Base-by-base conservation (phyloP, 1,140 invertebrate species). In the Leguminivora glycinivorella region DNA sequence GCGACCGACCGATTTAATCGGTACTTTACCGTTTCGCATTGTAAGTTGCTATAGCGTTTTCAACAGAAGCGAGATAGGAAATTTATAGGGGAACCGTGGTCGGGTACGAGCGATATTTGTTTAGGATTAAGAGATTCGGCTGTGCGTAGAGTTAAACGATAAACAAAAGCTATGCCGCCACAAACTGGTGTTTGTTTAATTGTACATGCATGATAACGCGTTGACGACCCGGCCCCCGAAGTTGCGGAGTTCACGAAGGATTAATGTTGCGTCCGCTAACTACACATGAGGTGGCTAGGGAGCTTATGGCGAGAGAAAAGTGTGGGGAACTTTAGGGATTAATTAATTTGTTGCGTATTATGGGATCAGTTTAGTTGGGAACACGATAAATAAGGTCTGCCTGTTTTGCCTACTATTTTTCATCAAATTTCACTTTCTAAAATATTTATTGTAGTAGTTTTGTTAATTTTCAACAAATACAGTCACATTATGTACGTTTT, bases 81-180 rank as follows among this genome's bases (percentile, higher is more conserved):
- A 84, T 85, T 82, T 87, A 85, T 87, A 71, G 72, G 72, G 80
- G 73, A 73, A 76, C 75, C 74, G 70, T 47, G 75, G 75, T 73
- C 58, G 70, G 19, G 76, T 58, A 58, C 66, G 66, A 47, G 72
- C 73, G 78, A 83, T 88, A 84, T 88, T 89, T 88, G 80, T 84
- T 87, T 87, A 89, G 87, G 87, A 88, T 89, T 89, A 89, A 82
- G 81, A 88, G 78, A 84, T 87, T 81, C 81, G 76, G 75, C 78
- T 78, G 77, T 83, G 81, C 76, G 83, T 84, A 76, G 77, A 81
- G 81, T 82, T 84, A 76, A 81, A 84, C 77, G 85, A 85, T 84
- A 85, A 87, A 89, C 85, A 87, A 85, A 81, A 79, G 80, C 81
- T 75, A 72, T 71, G 77, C 83, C 76, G 68, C 79, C 82, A 77